Conservation (phyloP, 2,113 vertebrate species). For the Grantiella picta region DNA sequence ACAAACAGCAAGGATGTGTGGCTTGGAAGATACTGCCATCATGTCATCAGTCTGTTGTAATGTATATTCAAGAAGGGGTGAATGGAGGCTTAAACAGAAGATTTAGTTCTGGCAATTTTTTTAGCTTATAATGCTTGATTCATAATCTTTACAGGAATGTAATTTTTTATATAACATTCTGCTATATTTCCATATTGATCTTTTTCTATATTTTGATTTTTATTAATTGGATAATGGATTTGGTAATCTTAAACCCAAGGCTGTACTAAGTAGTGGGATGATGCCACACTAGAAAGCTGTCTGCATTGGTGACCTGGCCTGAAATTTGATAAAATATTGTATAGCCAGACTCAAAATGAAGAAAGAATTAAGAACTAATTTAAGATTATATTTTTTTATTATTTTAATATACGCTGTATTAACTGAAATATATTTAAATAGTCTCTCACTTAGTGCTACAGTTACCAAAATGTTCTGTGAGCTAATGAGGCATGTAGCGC, state of each 20-base stretch:
- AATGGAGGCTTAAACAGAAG: background rate
- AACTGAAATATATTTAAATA: background rate
- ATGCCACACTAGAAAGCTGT: background rate
- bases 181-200: background rate
- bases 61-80: background rate
- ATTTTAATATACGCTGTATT: background rate
- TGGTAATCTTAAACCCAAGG: background rate
- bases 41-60: background rate
- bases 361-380: background rate
- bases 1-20: background rate
- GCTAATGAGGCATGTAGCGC: background rate
- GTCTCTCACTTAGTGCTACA: background rate
- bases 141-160: background rate
- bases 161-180: background rate
- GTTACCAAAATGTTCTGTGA: background rate
- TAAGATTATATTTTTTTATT: background rate
- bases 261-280: background rate
- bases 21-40: background rate
- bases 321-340: background rate
- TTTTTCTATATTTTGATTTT: background rate
- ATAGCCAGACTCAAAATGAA: background rate
- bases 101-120: background rate
- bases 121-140: background rate
- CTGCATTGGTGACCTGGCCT: background rate
- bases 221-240: background rate